Conservation (phyloP, 2,888 invertebrate genomes). For the Patella ulyssiponensis region DNA sequence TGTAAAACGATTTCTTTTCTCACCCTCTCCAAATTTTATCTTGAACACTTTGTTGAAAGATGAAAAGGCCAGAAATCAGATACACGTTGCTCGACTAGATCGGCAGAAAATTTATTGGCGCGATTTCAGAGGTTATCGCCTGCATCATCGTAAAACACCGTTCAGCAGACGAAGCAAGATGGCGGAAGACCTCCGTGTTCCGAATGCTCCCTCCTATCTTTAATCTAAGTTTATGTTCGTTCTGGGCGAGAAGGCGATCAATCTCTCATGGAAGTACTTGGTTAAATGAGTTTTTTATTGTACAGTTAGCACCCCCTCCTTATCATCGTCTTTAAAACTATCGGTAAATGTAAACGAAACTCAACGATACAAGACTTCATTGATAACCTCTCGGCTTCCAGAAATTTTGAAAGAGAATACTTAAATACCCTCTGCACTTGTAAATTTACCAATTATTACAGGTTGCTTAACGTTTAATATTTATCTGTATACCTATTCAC, state of each 20-base stretch:
- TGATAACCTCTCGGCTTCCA: neutral
- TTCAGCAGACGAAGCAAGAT: neutral
- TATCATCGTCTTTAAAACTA: neutral
- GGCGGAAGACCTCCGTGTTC: neutral
- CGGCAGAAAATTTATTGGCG: neutral
- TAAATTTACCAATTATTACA: too few relatives aligned
- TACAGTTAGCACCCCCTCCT: neutral
- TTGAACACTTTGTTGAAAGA: conserved; percentile 11
- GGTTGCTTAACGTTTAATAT: too few relatives aligned
- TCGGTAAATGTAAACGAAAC: neutral
- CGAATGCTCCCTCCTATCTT: neutral
- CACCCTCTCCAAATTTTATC: neutral
- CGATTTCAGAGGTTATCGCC: neutral
- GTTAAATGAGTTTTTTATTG: conserved; percentile 5
- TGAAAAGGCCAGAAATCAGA: conserved; percentile 19
- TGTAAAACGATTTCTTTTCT: conserved; percentile 19
- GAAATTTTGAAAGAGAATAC: too few relatives aligned
- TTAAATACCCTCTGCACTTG: too few relatives aligned
- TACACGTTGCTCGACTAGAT: conserved; percentile 20
- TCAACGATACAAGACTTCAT: neutral
- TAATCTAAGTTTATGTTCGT: conserved; percentile 2
- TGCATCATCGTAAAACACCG: neutral
- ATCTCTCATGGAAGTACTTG: conserved; percentile 1
- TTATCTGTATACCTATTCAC: too few relatives aligned
- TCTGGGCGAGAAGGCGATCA: neutral